These are phyloP conservation scores for Eugnorisma glareosa DNA, from an alignment of 2,888 invertebrate species.

Conservation along the genomic window DNA sequence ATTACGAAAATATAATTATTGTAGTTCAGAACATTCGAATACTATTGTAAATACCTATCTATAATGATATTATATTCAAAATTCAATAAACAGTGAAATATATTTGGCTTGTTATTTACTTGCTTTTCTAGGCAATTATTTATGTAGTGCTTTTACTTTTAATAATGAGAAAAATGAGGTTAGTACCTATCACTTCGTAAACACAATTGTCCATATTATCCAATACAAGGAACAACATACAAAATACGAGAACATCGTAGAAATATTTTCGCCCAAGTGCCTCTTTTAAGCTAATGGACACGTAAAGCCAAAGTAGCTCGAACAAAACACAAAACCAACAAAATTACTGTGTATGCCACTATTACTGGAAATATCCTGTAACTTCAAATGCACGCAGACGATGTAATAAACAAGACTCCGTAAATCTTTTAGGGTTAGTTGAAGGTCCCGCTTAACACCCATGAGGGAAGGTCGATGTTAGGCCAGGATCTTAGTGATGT, in stretches of 20 bases:
- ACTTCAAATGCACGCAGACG: background rate
- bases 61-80: constrained; percentile 84
- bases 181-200: background rate
- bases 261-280: background rate
- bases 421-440: background rate
- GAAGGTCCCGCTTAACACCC: background rate
- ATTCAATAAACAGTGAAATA: constrained; percentile 85
- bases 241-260: background rate
- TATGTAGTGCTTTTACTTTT: constrained; percentile 19
- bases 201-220: background rate
- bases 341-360: background rate
- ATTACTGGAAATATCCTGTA: background rate
- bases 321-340: background rate
- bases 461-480: no score
- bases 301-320: background rate
- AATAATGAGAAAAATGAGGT: background rate
- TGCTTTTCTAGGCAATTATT: constrained; percentile 47
- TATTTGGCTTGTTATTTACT: constrained; percentile 67
- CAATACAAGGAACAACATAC: no score
- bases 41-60: constrained; percentile 86
- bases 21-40: constrained; percentile 80
- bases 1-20: constrained; percentile 73
- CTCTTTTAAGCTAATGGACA: background rate
- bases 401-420: background rate
- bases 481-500: background rate